phyloP scores from a whole-genome alignment of 30 jellyfish, hydroid and myxozoan species.

The Chrysaora quinquecirrha region DNA sequence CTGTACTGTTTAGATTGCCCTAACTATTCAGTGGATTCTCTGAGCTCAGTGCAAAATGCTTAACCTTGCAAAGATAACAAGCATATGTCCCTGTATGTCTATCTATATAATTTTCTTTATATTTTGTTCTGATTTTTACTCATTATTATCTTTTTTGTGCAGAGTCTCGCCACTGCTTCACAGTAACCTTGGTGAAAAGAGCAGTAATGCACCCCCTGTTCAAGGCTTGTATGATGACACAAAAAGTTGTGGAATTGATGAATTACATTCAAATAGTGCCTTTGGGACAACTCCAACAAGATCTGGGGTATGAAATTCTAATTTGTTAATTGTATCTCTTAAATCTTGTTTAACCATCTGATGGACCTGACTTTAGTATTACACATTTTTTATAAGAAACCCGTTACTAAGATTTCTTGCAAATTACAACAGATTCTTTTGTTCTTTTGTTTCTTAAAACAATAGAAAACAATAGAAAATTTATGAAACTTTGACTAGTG shows the following conservation, averaged over 20 bases:
- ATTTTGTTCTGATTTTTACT: not conserved
- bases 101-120: not conserved
- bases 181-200: slow-evolving; percentile 28
- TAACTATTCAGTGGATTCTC: no score
- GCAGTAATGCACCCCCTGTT: slow-evolving; percentile 75
- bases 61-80: no score
- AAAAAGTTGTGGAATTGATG: slow-evolving; percentile 33
- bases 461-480: no score
- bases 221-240: slow-evolving; percentile 58
- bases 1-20: no score
- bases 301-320: slow-evolving; percentile 13
- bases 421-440: no score
- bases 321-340: not conserved
- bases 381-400: no score
- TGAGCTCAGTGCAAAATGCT: no score
- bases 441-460: no score
- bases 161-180: slow-evolving; percentile 66
- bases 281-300: slow-evolving; percentile 60
- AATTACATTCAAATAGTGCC: slow-evolving; percentile 8
- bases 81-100: no score
- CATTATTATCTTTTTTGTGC: no score
- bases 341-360: not conserved
- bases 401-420: no score
- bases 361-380: not conserved
- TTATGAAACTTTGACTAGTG: no score